Evolutionary conservation across 2,113 vertebrate species (phyloP).

Genomic region (Seriola aureovittata): DNA sequence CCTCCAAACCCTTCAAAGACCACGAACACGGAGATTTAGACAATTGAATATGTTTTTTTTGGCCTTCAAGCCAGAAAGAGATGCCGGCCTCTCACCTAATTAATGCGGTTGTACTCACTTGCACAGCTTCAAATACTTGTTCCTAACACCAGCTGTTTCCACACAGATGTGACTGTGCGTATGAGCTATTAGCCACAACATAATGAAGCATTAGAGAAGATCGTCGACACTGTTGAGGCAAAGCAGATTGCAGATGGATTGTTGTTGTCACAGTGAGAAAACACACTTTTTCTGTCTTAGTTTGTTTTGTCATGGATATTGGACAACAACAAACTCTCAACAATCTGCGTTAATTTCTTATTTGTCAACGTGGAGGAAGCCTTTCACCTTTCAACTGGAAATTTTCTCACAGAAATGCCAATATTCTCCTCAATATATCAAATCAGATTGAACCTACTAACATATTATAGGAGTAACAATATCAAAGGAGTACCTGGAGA

Average conservation of each 20-base stretch:
- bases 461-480: neutral
- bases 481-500: neutral
- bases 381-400: neutral
- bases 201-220: slow-evolving; percentile 4
- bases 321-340: neutral
- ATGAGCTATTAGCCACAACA: slow-evolving; percentile 8
- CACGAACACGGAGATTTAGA: slow-evolving; percentile 21
- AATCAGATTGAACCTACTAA: neutral
- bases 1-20: neutral
- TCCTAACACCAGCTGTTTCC: slow-evolving; percentile 55
- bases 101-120: slow-evolving; percentile 28
- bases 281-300: neutral
- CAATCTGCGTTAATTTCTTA: neutral
- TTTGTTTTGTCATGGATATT: neutral
- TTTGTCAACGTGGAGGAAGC: neutral
- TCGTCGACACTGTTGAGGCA: neutral
- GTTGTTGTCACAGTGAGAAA: slow-evolving; percentile 11
- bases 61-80: slow-evolving; percentile 31
- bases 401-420: neutral
- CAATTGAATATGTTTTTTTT: slow-evolving; percentile 19
- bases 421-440: neutral
- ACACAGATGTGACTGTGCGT: slow-evolving; percentile 47
- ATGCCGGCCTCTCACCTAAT: slow-evolving; percentile 25
- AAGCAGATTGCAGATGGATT: slow-evolving; percentile 13
- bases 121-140: slow-evolving; percentile 31